Base-by-base conservation (phyloP, 2,797 vertebrate species). In the Brotula barbata region DNA sequence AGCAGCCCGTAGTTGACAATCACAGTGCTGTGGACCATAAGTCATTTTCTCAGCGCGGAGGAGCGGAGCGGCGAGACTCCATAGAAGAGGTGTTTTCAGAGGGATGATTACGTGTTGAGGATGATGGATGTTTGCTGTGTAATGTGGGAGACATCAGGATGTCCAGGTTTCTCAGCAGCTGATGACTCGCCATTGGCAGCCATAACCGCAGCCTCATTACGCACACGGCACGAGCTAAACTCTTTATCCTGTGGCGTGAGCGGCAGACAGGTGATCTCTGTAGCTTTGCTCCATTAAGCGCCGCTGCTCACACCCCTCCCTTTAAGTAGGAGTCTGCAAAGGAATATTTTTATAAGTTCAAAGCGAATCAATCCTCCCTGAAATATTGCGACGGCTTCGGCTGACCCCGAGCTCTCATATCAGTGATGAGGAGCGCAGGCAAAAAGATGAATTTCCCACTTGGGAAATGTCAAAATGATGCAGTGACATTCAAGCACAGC, bases 191-290 rank as follows among this genome's bases (percentile, higher is more conserved):
- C 82, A 75, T 56, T 50, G 80, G 73, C 77, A 75, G 78, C 76
- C 76, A 64, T 80, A 82, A 84, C 82, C 73, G 34, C 84, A 65
- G 89, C 83, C 80, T 92, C 90, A 90, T 92, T 91, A 90, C 89
- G 85, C 88, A 74, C 74, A 72, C 46, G 75, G 58, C 81, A 64
- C 23, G 25, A 71, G 72, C 71, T 80, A 71, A 84, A 85, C 81
- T 85, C 80, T 84, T 87, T 77, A 83, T 88, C 88, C 77, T 64
- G 59, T 65, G 64, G 55, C 79, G 73, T 50, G 74, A 55, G 60
- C 65, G 58, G 69, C n/a, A 80, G 81, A 85, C 73, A 79, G 77
- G 73, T 71, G 74, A 84, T 84, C 79, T 84, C 67, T 56, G 46
- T 41, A 73, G 66, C 67, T 71, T 73, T 80, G 84, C 87, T 87